Percentiles rank a stretch among this genome's conserved stretches.
Evolutionary conservation across 2,888 invertebrate genomes (phyloP).

Genomic region (Hermaeophaga mercurialis): DNA sequence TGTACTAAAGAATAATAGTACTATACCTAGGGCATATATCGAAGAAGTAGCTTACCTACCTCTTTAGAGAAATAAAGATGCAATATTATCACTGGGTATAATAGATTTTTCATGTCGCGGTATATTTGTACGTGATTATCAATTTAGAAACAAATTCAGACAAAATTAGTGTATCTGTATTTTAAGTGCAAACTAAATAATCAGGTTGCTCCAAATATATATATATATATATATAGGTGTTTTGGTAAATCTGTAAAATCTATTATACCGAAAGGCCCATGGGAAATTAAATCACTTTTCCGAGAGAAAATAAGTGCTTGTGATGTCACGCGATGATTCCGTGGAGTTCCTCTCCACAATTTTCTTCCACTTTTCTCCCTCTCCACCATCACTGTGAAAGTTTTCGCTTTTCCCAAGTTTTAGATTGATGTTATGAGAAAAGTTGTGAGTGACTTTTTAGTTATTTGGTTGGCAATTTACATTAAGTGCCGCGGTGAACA

Average conservation of each 20-base stretch:
- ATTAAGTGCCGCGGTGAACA: conserved; percentile 45
- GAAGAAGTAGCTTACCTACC: too few relatives aligned
- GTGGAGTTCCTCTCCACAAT: conserved; percentile 7
- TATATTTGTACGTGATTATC: too few relatives aligned
- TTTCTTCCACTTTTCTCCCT: conserved; percentile 2
- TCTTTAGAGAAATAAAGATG: too few relatives aligned
- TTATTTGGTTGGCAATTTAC: conserved; percentile 48
- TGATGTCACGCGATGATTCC: conserved; percentile 25
- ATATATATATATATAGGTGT: neutral
- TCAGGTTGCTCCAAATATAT: too few relatives aligned
- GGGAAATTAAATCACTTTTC: conserved; percentile 29
- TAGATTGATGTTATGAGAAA: conserved; percentile 50
- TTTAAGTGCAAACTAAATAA: too few relatives aligned
- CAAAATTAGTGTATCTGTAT: too few relatives aligned
- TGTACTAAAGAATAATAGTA: too few relatives aligned
- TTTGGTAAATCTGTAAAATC: conserved; percentile 6
- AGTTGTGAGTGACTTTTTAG: conserved; percentile 48
- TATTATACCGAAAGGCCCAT: conserved; percentile 12
- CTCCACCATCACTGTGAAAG: conserved; percentile 6
- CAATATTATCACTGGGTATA: too few relatives aligned
- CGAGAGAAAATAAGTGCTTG: conserved; percentile 21
- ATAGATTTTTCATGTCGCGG: too few relatives aligned
- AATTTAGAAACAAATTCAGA: too few relatives aligned
- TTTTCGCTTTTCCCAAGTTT: conserved; percentile 39
- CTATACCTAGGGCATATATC: too few relatives aligned